phyloP scores from a whole-genome alignment of 2,888 invertebrate genomes.

The Clusia tigrina region DNA sequence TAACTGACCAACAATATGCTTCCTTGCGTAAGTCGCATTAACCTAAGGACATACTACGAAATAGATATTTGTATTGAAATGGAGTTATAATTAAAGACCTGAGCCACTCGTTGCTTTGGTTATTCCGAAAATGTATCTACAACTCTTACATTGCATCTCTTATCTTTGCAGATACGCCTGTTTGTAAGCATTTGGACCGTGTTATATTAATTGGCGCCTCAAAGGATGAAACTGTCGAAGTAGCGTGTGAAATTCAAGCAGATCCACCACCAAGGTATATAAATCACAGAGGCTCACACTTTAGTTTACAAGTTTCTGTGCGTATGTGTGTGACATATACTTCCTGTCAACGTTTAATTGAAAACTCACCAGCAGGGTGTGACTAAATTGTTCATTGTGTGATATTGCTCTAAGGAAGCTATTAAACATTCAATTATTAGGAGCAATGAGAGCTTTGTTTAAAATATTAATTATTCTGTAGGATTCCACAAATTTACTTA shows the following conservation, averaged over 20 bases:
- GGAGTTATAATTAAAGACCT: constrained; percentile 19
- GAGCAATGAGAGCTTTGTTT: too few relatives aligned
- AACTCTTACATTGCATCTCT: too few relatives aligned
- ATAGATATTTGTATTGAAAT: too few relatives aligned
- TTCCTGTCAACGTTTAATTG: constrained; percentile 54
- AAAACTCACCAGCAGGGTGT: constrained; percentile 39
- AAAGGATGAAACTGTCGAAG: constrained; percentile 84
- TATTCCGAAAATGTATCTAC: too few relatives aligned
- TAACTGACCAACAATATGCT: too few relatives aligned
- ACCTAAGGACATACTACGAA: too few relatives aligned
- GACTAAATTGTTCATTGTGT: background rate
- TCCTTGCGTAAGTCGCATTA: too few relatives aligned
- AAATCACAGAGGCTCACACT: background rate
- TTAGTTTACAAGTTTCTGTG: background rate
- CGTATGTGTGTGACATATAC: constrained; percentile 43
- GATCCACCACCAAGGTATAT: constrained; percentile 79
- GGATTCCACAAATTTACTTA: too few relatives aligned
- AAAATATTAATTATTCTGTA: too few relatives aligned
- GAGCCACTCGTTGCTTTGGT: too few relatives aligned
- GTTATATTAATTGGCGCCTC: constrained; percentile 88
- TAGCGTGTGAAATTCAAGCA: constrained; percentile 89
- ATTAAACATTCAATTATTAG: too few relatives aligned
- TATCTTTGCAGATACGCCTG: constrained; percentile 76
- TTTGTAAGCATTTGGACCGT: constrained; percentile 76
- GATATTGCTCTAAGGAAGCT: background rate